Base-by-base conservation (phyloP, 1,140 invertebrate species). In the Calephelis nemesis region DNA sequence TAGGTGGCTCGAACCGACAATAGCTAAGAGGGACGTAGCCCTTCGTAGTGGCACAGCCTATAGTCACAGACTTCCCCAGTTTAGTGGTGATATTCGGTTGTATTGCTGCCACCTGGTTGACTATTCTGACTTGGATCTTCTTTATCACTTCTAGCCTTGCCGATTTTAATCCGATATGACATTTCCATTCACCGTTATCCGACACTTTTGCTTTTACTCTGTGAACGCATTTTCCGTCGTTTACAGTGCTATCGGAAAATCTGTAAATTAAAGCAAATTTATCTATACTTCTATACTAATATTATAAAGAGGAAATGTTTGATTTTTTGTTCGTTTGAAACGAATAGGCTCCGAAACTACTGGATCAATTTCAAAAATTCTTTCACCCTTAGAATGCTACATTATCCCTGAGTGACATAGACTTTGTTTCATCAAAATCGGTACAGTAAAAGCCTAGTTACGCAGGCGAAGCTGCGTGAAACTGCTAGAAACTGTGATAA, bases 1-100 rank as follows among this genome's bases (percentile, higher is more conserved):
- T 82, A 0, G 88, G 88, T 9, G 87, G 84, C 66, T 88, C 88
- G 49, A 91, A 91, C 0, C 88, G 75, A 45, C 88, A 91, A 63
- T 91, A 91, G 6, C 75, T 87, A 0, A 91, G 63, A 0, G 88
- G 81, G 2, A 73, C 72, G 9, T 81, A 66, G 1, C 77, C 81
- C 30, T 74, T 76, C 0, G 81, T 83, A 7, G 88, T 84, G 0
- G 77, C 77, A 63, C 88, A 91, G 0, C 71, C 65, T 15, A 91
- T 52, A 0, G 83, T 88, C 0, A 84, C 70, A 6, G 77, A 40
- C 42, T 81, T 83, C 6, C 76, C 79, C 11, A 84, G 77, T 4
- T 78, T 65, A 1, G 72, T 76, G 0, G 82, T 83, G 1, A 90
- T 71, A 49, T 85, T 85, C 5, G 78, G 73, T 58, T 77, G 63